Evolutionary conservation across 2,888 invertebrate species (phyloP), one percentile per base, ranked within the genome.

Genomic region (Palloptera scutellata): DNA sequence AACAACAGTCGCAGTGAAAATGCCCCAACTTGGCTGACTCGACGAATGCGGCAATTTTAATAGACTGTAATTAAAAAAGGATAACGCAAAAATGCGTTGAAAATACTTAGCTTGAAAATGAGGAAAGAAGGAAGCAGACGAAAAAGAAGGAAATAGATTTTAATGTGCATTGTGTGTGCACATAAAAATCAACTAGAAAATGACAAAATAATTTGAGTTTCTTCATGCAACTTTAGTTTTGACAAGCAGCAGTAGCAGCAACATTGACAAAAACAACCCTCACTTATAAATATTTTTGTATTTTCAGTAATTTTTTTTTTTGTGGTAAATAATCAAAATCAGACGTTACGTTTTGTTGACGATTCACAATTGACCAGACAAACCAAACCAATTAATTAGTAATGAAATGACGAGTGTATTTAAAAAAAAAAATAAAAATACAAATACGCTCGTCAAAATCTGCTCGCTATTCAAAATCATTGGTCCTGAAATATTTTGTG

Each of bases 321-420:
- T 15, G 6, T 15, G 48, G 5, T 48, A 48, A 10, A 15, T n/a
- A 15, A 8, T 15, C 5, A 15, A 48, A 48, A 15, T 13, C 48
- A 48, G 48, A 6, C 48, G n/a, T n/a, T 48, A 5, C 9, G 20
- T 43, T 15, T 43, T 11, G n/a, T 45, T 48, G n/a, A 48, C 48
- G 15, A 60, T 48, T 60, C 15, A 19, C 58, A 48, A 48, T 48
- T 48, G 48, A 30, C 11, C 48, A 48, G 19, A 64, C 59, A 63
- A 68, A 67, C 65, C 71, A 67, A 72, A 70, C 64, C 65, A 72
- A 72, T 72, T 72, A 72, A 72, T 72, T 72, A 72, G 59, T 67
- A 53, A 58, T 61, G 55, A 66, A 66, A 45, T 57, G 59, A 19
- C 59, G 61, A 52, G 41, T 52, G 52, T 64, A 51, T 59, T 30